Conservation (phyloP, 1,140 invertebrate species). For the Liolophura sinensis region DNA sequence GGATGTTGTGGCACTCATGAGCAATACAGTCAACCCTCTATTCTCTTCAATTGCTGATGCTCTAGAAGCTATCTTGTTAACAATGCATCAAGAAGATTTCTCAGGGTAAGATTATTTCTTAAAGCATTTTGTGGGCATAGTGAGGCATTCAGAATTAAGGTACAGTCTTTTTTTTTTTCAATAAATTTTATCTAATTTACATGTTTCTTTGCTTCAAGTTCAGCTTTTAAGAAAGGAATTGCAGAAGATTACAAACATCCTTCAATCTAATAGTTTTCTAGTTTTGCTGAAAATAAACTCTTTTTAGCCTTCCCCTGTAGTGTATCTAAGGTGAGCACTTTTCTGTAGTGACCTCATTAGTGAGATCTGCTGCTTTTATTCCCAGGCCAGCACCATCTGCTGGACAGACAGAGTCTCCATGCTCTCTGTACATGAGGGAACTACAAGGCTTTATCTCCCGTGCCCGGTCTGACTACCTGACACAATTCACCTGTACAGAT, state of each 20-base stretch:
- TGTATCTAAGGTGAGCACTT: too few species aligned
- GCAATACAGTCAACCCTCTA: constrained; percentile 72
- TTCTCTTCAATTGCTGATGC: constrained; percentile 80
- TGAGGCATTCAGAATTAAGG: too few species aligned
- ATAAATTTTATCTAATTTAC: too few species aligned
- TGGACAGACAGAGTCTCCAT: constrained; percentile 48
- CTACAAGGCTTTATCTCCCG: constrained; percentile 84
- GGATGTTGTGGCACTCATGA: constrained; percentile 56
- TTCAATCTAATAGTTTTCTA: too few species aligned
- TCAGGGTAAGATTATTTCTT: constrained; percentile 61
- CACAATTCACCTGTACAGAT: constrained; percentile 73
- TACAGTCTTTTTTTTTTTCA: too few species aligned
- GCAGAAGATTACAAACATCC: too few species aligned
- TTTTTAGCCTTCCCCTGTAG: too few species aligned
- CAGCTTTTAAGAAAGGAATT: too few species aligned
- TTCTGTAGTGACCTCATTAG: too few species aligned
- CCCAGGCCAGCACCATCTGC: constrained; percentile 35
- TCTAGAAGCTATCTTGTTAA: constrained; percentile 86
- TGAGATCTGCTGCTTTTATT: too few species aligned
- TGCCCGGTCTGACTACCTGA: constrained; percentile 74
- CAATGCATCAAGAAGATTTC: constrained; percentile 89
- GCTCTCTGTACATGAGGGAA: constrained; percentile 92
- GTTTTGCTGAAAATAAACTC: too few species aligned
- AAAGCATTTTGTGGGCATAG: neutral
- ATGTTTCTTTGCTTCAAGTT: too few species aligned